A percentile compares a stretch with the other conserved stretches of the same genome.
Evolutionary conservation across 2,113 vertebrate genomes (phyloP).

Genomic region (Barnardius zonarius): DNA sequence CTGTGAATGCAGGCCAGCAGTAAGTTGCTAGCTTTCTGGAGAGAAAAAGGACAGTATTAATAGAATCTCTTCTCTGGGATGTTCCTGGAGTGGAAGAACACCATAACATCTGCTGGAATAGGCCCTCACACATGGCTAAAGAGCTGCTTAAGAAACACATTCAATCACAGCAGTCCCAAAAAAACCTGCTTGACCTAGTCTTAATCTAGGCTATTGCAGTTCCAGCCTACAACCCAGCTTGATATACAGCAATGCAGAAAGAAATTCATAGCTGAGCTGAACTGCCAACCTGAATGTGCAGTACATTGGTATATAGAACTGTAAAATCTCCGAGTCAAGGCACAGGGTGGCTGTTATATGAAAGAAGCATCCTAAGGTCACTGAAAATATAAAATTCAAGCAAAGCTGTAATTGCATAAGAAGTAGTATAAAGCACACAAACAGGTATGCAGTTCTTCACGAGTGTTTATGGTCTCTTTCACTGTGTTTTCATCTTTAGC

Average conservation of each 20-base stretch:
- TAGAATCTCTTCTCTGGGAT: neutral
- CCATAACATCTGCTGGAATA: neutral
- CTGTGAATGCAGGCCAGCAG: neutral
- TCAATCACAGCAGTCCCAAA: neutral
- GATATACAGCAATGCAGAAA: neutral
- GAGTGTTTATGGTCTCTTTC: neutral
- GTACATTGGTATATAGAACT: neutral
- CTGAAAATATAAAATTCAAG: neutral
- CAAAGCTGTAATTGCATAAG: neutral
- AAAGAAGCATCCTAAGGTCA: neutral
- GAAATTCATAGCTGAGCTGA: neutral
- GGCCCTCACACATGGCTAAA: neutral
- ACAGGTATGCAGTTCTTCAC: neutral
- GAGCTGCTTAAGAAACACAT: neutral
- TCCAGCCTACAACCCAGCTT: neutral
- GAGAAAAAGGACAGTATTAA: neutral
- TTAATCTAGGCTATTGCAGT: neutral
- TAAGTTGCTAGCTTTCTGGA: neutral
- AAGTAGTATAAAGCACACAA: neutral
- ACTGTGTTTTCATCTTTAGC: neutral
- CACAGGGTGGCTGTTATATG: neutral
- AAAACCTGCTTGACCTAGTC: neutral
- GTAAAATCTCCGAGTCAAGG: neutral
- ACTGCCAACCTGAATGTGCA: neutral
- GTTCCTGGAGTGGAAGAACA: neutral